Evolutionary conservation across 2,113 vertebrate species (phyloP), one percentile per base, ranked within the genome.

Genomic region (Reinhardtius hippoglossoides): DNA sequence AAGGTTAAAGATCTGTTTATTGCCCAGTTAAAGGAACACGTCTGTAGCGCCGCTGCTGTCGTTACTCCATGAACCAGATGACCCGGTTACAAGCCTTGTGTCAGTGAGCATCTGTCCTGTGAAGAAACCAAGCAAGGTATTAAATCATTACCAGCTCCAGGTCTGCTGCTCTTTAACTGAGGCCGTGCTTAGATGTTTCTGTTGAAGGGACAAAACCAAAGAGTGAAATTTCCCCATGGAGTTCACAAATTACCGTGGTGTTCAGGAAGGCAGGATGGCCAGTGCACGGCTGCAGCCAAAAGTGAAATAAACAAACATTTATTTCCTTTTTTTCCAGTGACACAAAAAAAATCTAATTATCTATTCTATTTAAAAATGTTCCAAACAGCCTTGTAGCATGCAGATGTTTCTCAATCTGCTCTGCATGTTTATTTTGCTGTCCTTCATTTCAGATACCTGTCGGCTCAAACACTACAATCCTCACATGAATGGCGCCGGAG

Each of bases 91-190:
- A 64, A 74, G 64, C 46, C 46, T 20, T 26, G 31, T 79, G 73
- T 81, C 82, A 67, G 67, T 24, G 9, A 84, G 57, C 62, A 65
- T 79, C 60, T 71, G 75, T 67, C 67, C n/a, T 35, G 63, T 63
- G 64, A 86, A 83, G 46, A 87, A 88, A 76, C 60, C 55, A 40
- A 79, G 74, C 61, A 76, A 66, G 50, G 50, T 8, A 7, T 54
- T n/a, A 54, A 54, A 54, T 54, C 18, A 20, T 54, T n/a, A n/a
- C 63, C 27, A 54, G 82, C 76, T 74, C 15, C 54, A 9, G 80
- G 71, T 73, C 82, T 52, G 67, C 57, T 88, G 74, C 75, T 85
- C 83, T 87, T 83, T 55, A 66, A 54, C 76, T 81, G 76, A 83
- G 63, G 71, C 69, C 20, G 40, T n/a, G 61, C 71, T 87, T 75